phyloP scores from a whole-genome alignment of 2,888 invertebrate species.

The Philereme transversata region DNA sequence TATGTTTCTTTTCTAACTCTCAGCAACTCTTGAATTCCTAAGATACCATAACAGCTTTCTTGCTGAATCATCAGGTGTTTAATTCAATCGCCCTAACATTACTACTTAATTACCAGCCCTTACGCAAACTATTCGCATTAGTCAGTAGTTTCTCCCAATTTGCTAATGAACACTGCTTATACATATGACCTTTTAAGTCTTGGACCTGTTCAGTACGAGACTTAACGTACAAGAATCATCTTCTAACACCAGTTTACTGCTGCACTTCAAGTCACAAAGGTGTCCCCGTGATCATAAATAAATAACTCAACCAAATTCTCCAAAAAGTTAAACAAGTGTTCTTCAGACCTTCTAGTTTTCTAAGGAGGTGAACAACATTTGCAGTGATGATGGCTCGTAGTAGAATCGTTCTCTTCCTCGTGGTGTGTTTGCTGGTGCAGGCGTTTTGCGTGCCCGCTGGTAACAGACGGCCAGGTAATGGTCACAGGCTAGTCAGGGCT shows the following conservation, averaged over 20 bases:
- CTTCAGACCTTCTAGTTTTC: not conserved
- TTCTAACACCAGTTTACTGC: not conserved
- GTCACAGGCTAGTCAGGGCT: constrained; percentile 22
- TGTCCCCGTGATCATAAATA: no score
- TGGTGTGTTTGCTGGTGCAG: constrained; percentile 53
- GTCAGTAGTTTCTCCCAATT: constrained; percentile 24
- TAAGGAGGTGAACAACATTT: constrained; percentile 23
- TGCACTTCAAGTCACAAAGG: not conserved
- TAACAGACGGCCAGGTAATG: constrained; percentile 37
- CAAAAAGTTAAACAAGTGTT: not conserved
- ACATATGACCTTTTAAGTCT: not conserved
- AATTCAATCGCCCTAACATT: not conserved
- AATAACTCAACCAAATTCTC: not conserved
- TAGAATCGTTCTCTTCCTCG: constrained; percentile 46
- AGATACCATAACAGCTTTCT: not conserved
- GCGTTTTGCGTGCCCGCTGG: constrained; percentile 56
- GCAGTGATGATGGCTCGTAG: constrained; percentile 55
- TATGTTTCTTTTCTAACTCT: no score
- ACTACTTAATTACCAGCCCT: constrained; percentile 12
- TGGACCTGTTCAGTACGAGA: constrained; percentile 14
- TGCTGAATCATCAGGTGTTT: not conserved
- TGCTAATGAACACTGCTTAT: constrained; percentile 30
- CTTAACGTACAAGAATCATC: not conserved
- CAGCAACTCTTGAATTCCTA: not conserved
- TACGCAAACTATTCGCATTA: constrained; percentile 15